Conservation (phyloP, 2,113 vertebrate species). For the Psittacula cyanocephala region DNA sequence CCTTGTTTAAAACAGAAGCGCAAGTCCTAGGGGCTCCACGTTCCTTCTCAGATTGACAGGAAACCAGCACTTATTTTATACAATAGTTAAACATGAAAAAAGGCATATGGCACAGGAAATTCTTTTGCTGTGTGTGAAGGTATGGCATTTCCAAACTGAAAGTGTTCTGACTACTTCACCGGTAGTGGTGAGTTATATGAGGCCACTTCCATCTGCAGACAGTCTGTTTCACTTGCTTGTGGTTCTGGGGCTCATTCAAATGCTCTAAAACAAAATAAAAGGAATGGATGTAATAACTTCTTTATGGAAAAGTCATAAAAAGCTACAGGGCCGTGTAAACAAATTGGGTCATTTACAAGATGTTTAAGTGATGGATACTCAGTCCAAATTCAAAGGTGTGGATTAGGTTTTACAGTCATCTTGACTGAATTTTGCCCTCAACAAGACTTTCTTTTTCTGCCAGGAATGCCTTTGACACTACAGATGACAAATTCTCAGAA, state of each 20-base stretch:
- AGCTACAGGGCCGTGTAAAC: constrained; percentile 73
- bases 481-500: not conserved
- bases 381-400: constrained; percentile 58
- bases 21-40: not conserved
- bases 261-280: constrained; percentile 74
- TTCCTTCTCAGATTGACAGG: constrained; percentile 25
- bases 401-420: constrained; percentile 56
- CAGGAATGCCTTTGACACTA: not conserved
- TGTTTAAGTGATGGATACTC: constrained; percentile 69
- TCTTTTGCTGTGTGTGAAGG: constrained; percentile 58
- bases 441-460: constrained; percentile 2
- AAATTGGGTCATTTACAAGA: constrained; percentile 79
- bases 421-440: constrained; percentile 45
- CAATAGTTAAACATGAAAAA: constrained; percentile 23
- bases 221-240: constrained; percentile 72
- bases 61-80: constrained; percentile 32
- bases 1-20: not conserved
- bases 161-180: constrained; percentile 63
- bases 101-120: constrained; percentile 66
- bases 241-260: constrained; percentile 76
- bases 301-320: constrained; percentile 79
- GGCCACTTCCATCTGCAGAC: constrained; percentile 66
- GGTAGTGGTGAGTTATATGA: constrained; percentile 73
- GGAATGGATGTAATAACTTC: constrained; percentile 76
- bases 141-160: constrained; percentile 62